Conservation (phyloP, 2,888 invertebrate genomes). For the Drosophila neonasuta region DNA sequence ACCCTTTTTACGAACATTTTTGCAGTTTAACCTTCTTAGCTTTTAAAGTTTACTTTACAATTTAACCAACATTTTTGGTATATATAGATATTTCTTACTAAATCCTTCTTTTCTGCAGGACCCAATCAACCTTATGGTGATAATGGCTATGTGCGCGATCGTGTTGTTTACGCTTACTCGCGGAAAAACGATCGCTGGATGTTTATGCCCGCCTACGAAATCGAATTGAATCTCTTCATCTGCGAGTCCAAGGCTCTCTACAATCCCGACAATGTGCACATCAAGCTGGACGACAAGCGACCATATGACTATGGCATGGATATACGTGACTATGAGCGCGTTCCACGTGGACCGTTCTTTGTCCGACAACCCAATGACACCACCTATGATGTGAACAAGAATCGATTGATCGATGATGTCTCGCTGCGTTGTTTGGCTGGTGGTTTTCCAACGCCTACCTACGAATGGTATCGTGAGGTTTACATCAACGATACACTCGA, state of each 20-base stretch:
- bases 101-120: constrained; percentile 43
- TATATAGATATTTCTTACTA: neutral
- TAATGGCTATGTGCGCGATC: constrained; percentile 85
- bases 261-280: constrained; percentile 86
- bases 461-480: constrained; percentile 94
- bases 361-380: constrained; percentile 91
- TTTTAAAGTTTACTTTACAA: too few relatives aligned
- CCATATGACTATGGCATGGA: constrained; percentile 93
- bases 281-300: constrained; percentile 89
- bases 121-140: constrained; percentile 71
- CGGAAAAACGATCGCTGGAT: constrained; percentile 90
- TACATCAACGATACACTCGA: constrained; percentile 90
- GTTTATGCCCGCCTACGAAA: constrained; percentile 90
- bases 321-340: constrained; percentile 89
- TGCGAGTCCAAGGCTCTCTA: constrained; percentile 86
- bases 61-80: too few relatives aligned
- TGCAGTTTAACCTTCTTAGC: too few relatives aligned
- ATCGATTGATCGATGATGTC: constrained; percentile 88
- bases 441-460: constrained; percentile 94
- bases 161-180: constrained; percentile 90
- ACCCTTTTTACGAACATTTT: too few relatives aligned
- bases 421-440: constrained; percentile 91
- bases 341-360: constrained; percentile 95
- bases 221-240: constrained; percentile 90
- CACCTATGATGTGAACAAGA: constrained; percentile 90